Evolutionary conservation across 2,888 invertebrate species (phyloP).

Genomic region (Oscheius myriophilus): DNA sequence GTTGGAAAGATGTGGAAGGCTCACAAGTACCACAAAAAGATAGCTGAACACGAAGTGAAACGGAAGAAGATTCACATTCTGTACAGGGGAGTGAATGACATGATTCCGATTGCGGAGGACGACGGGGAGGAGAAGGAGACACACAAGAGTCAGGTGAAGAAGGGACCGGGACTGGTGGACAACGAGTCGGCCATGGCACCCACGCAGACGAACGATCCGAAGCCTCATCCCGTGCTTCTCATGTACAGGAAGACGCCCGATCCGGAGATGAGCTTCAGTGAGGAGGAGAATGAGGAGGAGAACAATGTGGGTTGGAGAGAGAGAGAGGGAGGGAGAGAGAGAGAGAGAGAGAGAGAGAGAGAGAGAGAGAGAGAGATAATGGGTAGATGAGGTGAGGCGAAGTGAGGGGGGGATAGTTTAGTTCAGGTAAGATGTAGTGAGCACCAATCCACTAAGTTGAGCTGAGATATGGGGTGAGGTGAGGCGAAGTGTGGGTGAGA

Average conservation of each 20-base stretch:
- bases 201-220: background rate
- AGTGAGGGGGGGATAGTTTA: too few species aligned
- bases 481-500: too few species aligned
- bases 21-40: conserved; percentile 21
- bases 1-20: conserved; percentile 20
- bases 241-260: conserved; percentile 8
- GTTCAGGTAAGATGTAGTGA: too few species aligned
- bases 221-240: background rate
- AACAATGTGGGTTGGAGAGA: background rate
- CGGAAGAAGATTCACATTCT: conserved; percentile 14
- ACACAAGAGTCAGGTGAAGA: background rate
- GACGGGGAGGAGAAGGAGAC: background rate
- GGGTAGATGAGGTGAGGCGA: too few species aligned
- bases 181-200: background rate
- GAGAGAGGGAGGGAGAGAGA: too few species aligned
- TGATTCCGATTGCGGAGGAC: conserved; percentile 2
- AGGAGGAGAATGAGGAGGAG: conserved; percentile 7
- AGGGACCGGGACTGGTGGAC: conserved; percentile 14
- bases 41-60: background rate
- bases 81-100: conserved; percentile 24
- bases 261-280: background rate
- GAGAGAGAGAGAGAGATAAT: too few species aligned
- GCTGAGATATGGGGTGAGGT: too few species aligned
- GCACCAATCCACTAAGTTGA: too few species aligned
- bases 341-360: too few species aligned